A percentile compares a stretch with the other conserved stretches of the same genome.
These are phyloP conservation scores for Tonatia bakeri DNA, from an alignment of 2,113 vertebrate species.

Conservation along the genomic window DNA sequence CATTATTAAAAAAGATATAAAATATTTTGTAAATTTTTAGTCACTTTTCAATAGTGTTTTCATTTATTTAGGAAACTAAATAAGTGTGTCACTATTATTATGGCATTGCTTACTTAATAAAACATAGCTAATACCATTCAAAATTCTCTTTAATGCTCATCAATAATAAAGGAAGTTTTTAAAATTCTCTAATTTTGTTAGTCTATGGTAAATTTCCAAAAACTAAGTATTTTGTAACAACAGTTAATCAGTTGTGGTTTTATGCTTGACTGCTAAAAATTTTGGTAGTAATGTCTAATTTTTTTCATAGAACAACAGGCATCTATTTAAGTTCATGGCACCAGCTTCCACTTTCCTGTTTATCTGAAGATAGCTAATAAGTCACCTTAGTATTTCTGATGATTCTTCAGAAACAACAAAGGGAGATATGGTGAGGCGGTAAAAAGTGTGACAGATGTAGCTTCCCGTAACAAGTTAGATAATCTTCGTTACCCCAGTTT, in stretches of 20 bases:
- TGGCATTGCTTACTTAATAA: neutral
- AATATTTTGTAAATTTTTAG: neutral
- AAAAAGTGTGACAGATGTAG: neutral
- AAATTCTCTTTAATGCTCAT: neutral
- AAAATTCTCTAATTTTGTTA: neutral
- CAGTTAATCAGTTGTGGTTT: neutral
- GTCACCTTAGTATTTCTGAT: neutral
- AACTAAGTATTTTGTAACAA: neutral
- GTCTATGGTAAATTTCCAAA: neutral
- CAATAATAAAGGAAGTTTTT: neutral
- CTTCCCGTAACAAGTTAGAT: neutral
- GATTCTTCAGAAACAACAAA: neutral
- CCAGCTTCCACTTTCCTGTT: neutral
- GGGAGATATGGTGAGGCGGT: fast-evolving
- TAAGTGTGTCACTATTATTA: neutral
- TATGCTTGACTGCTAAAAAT: neutral
- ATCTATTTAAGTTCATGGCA: neutral
- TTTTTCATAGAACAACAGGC: neutral
- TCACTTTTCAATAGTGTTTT: neutral
- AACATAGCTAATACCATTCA: neutral
- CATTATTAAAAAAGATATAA: neutral
- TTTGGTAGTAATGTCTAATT: neutral
- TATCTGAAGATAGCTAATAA: neutral
- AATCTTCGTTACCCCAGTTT: neutral
- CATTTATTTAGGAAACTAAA: neutral